phyloP scores from a whole-genome alignment of 1,140 invertebrate species.

The Asobara japonica region DNA sequence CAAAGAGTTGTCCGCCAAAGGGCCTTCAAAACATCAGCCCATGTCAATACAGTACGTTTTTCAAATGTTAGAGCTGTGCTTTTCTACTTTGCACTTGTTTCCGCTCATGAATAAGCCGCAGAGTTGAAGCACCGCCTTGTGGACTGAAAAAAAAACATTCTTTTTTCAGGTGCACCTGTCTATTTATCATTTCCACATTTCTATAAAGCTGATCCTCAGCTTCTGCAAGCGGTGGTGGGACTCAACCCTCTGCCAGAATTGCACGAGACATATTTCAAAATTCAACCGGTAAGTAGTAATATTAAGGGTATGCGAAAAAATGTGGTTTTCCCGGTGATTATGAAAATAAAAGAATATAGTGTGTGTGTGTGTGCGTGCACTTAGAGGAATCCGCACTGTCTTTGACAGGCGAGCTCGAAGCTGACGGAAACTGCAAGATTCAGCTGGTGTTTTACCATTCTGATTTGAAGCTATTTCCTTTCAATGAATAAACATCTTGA shows the following conservation, averaged over 20 bases:
- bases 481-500: too few relatives aligned
- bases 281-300: conserved; percentile 78
- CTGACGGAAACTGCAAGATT: too few relatives aligned
- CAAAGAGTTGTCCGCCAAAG: conserved; percentile 74
- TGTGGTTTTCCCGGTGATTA: too few relatives aligned
- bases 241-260: conserved; percentile 75
- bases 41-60: conserved; percentile 81
- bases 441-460: too few relatives aligned
- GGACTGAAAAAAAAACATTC: not conserved
- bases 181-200: conserved; percentile 91
- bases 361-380: too few relatives aligned
- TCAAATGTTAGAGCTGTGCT: not conserved
- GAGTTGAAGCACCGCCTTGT: too few relatives aligned
- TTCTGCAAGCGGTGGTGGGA: conserved; percentile 78
- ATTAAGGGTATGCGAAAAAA: too few relatives aligned
- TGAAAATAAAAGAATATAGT: too few relatives aligned
- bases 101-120: not conserved
- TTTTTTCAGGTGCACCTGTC: conserved; percentile 80
- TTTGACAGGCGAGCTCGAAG: too few relatives aligned
- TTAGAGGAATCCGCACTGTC: too few relatives aligned
- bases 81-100: not conserved
- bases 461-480: too few relatives aligned
- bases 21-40: conserved; percentile 87
- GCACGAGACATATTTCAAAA: conserved; percentile 84
- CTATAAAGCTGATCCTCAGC: conserved; percentile 79